Conservation (phyloP, 2,888 invertebrate species). For the Spicauda simplicius region DNA sequence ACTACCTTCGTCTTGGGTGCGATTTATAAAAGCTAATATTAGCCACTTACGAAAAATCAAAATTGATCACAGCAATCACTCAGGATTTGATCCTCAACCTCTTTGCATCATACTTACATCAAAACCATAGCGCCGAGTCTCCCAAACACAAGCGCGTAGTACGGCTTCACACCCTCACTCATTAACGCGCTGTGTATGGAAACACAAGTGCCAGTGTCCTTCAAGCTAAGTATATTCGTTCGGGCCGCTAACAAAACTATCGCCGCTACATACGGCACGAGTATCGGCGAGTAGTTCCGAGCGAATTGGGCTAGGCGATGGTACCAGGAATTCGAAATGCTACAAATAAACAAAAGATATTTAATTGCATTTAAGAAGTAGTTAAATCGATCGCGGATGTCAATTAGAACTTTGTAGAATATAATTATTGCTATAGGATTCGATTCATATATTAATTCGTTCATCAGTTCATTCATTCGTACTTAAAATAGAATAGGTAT, state of each 20-base stretch:
- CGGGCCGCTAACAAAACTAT: slow-evolving; percentile 86
- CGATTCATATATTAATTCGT: too few species aligned
- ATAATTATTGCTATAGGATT: too few species aligned
- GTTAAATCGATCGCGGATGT: too few species aligned
- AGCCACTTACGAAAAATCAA: too few species aligned
- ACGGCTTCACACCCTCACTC: slow-evolving; percentile 84
- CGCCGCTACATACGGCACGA: slow-evolving; percentile 88
- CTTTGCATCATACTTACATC: slow-evolving; percentile 66
- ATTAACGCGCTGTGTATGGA: slow-evolving; percentile 84
- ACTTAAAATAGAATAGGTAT: too few species aligned
- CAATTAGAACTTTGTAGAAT: too few species aligned
- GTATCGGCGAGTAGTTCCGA: slow-evolving; percentile 86
- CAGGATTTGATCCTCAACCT: too few species aligned
- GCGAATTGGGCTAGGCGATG: slow-evolving; percentile 87
- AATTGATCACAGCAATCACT: too few species aligned
- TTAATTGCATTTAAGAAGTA: too few species aligned
- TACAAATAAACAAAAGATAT: slow-evolving; percentile 55
- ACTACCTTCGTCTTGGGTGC: too few species aligned
- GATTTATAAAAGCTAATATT: too few species aligned
- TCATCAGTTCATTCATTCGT: too few species aligned
- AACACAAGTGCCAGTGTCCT: slow-evolving; percentile 59
- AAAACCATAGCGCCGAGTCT: slow-evolving; percentile 70
- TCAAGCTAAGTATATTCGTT: slow-evolving; percentile 55
- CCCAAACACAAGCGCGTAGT: slow-evolving; percentile 78
- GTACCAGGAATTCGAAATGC: slow-evolving; percentile 84